A percentile compares a stretch with the other conserved stretches of the same genome.
phyloP scores from a whole-genome alignment of 2,888 invertebrate genomes.

The Melinaea marsaeus region DNA sequence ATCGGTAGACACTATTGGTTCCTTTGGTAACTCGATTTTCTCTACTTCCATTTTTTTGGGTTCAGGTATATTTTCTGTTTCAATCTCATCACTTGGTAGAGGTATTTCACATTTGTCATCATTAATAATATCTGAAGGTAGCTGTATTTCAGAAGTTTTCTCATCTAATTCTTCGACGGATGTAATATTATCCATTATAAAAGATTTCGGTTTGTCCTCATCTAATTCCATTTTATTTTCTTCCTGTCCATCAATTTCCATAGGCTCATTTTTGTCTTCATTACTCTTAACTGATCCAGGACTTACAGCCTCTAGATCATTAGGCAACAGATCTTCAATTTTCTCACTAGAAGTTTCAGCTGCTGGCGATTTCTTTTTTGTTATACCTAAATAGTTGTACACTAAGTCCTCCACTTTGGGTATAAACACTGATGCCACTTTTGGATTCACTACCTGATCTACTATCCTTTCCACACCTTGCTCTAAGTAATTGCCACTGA shows the following conservation, averaged over 20 bases:
- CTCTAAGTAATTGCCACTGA: slow-evolving; percentile 91
- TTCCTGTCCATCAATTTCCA: slow-evolving; percentile 44
- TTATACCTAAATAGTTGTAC: slow-evolving; percentile 90
- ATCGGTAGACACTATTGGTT: slow-evolving; percentile 41
- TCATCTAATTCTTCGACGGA: slow-evolving; percentile 57
- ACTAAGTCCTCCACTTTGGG: slow-evolving; percentile 94
- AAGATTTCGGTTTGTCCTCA: slow-evolving; percentile 50
- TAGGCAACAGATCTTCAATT: slow-evolving; percentile 79
- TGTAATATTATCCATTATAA: slow-evolving; percentile 39
- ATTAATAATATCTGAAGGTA: slow-evolving; percentile 49
- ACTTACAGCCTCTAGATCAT: slow-evolving; percentile 88
- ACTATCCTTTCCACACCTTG: slow-evolving; percentile 96
- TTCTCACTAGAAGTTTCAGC: slow-evolving; percentile 58
- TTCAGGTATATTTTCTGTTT: slow-evolving; percentile 52
- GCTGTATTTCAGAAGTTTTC: slow-evolving; percentile 72
- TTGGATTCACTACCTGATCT: slow-evolving; percentile 96
- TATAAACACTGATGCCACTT: slow-evolving; percentile 91
- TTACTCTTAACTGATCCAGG: slow-evolving; percentile 85
- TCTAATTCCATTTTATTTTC: slow-evolving; percentile 50
- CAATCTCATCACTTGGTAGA: slow-evolving; percentile 58
- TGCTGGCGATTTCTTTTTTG: slow-evolving; percentile 78
- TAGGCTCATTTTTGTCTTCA: slow-evolving; percentile 56
- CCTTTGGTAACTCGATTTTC: slow-evolving; percentile 57
- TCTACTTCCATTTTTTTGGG: slow-evolving; percentile 55
- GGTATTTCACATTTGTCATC: slow-evolving; percentile 56